These are phyloP conservation scores for Colletes latitarsis DNA, from an alignment of 1,140 invertebrate species.

Conservation along the genomic window DNA sequence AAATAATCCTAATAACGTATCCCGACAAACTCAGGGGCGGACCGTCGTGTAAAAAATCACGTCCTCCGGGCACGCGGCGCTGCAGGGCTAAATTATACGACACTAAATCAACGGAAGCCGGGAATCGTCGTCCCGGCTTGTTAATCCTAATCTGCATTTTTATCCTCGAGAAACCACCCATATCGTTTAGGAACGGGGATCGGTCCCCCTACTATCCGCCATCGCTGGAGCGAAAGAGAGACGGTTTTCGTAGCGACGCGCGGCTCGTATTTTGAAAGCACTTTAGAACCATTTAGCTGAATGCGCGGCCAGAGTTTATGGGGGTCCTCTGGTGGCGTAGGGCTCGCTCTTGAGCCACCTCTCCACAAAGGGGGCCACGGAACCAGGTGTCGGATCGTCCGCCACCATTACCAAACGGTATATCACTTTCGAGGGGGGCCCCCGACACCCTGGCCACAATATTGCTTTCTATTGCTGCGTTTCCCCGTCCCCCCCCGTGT, in stretches of 20 bases:
- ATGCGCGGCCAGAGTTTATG: slow-evolving; percentile 68
- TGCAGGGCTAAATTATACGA: slow-evolving; percentile 40
- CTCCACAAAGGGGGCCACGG: slow-evolving; percentile 62
- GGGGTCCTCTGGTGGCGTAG: slow-evolving; percentile 57
- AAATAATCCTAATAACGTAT: slow-evolving; percentile 42
- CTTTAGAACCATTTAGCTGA: slow-evolving; percentile 72
- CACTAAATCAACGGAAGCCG: slow-evolving; percentile 60
- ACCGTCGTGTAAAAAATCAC: slow-evolving; percentile 9
- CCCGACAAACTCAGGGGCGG: not conserved
- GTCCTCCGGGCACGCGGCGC: slow-evolving; percentile 10
- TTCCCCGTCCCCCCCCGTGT: no score
- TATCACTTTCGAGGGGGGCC: slow-evolving; percentile 70
- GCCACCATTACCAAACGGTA: slow-evolving; percentile 75
- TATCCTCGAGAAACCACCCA: slow-evolving; percentile 61
- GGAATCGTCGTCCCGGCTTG: slow-evolving; percentile 57
- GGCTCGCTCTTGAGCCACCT: slow-evolving; percentile 52
- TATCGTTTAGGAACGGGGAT: slow-evolving; percentile 31
- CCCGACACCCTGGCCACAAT: slow-evolving; percentile 65
- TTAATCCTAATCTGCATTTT: slow-evolving; percentile 71
- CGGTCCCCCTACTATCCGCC: not conserved
- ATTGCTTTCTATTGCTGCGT: slow-evolving; percentile 39
- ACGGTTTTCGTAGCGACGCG: slow-evolving; percentile 47
- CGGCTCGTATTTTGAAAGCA: slow-evolving; percentile 67
- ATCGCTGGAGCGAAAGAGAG: not conserved
- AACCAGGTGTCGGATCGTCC: slow-evolving; percentile 73